A percentile compares a stretch with the other conserved stretches of the same genome.
Evolutionary conservation across 2,888 invertebrate species (phyloP).

Genomic region (Coleophora deauratella): DNA sequence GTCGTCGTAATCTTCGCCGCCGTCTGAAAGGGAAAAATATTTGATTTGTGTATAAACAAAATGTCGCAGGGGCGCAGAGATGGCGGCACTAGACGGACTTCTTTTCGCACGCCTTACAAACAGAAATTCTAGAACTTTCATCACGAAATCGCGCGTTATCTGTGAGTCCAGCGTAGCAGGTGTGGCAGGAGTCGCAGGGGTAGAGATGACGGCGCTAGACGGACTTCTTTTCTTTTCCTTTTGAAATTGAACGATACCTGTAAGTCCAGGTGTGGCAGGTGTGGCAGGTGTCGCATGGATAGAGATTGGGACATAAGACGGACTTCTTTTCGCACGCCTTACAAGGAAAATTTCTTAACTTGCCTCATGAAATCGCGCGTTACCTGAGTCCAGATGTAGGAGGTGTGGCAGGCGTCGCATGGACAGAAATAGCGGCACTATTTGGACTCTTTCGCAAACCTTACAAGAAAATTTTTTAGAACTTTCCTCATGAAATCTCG

Average conservation of each 20-base stretch:
- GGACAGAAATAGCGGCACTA: too few relatives aligned
- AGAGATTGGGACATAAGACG: neutral
- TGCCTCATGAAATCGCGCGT: neutral
- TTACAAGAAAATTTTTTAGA: too few relatives aligned
- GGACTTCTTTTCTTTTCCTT: too few relatives aligned
- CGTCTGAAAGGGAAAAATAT: constrained; percentile 18
- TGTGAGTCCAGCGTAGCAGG: neutral
- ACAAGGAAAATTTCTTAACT: neutral
- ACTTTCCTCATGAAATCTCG: neutral
- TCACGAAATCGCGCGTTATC: neutral
- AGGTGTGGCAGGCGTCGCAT: neutral
- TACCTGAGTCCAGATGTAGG: neutral
- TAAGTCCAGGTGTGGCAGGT: constrained; percentile 15
- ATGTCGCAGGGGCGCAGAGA: too few relatives aligned
- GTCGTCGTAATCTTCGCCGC: constrained; percentile 55
- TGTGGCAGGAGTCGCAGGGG: neutral
- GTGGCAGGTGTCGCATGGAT: too few relatives aligned
- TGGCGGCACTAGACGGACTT: neutral
- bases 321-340: neutral
- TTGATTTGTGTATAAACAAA: neutral
- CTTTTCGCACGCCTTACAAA: neutral
- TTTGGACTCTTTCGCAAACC: too few relatives aligned
- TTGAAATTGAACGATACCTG: neutral
- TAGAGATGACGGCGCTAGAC: too few relatives aligned
- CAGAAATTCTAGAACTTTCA: neutral